Evolutionary conservation across 1,140 invertebrate species (phyloP), one percentile per base, ranked within the genome.

Genomic region (Amyelois transitella): DNA sequence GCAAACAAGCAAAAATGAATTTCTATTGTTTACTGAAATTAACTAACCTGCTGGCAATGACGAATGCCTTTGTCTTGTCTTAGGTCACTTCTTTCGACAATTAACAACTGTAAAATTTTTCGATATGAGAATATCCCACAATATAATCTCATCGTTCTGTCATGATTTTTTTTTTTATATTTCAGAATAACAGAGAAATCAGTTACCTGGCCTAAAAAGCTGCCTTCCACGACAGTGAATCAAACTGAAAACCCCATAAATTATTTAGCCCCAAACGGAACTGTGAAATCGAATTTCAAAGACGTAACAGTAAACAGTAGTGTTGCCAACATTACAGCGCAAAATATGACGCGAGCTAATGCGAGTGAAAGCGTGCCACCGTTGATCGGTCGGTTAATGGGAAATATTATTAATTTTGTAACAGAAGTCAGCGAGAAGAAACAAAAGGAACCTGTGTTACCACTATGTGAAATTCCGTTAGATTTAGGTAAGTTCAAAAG

Each of bases 311-410:
- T 21, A 12, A 48, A 20, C n/a, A 45, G 18, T 48, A 45, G 18
- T 48, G 19, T 48, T 20, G 18, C 45, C 45, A 48, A 57, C 43
- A 44, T 54, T 10, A 56, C 32, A 45, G 25, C 45, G 10, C 18
- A 50, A 17, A 72, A 74, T 20, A 72, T 73, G 64, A 74, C 73
- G 7, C 60, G 56, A n/a, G 55, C 52, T 43, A 72, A 73, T 21
- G 48, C 65, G 8, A 58, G 66, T 4, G 66, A 72, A 20, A 73
- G 64, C 19, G 81, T 77, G 0, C 70, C 83, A 4, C 51, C 81
- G 5, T 55, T 86, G 0, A 68, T 85, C 10, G 72, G 75, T 0
- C 84, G 76, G 53, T 66, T 82, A 38, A 70, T 84, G 60, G 79
- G 79, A 2, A 69, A 71, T 0, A 59, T 78, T 0, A 82, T 74